Base-by-base conservation (phyloP, 2,797 vertebrate species). In the Echiichthys vipera region DNA sequence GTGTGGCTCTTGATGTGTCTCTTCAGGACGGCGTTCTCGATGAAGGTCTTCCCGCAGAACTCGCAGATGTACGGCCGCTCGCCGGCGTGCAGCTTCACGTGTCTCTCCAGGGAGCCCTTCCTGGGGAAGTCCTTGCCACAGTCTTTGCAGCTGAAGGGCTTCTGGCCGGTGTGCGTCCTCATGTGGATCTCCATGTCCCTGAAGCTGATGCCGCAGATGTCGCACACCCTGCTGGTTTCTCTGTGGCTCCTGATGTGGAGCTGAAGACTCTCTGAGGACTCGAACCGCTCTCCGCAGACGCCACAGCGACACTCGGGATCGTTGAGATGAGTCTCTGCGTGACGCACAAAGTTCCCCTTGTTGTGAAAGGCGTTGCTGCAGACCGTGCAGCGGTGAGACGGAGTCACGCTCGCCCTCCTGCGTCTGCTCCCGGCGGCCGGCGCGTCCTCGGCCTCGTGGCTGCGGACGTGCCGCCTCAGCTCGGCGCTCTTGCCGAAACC, bases 41-140 rank as follows among this genome's bases (percentile, higher is more conserved):
- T 45, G 39, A 92, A 93, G 0, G 89, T 90, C 57, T 91, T 91
- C 3, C 89, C 90, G 1, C 91, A 93, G 63, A 92, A 89, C 67
- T 91, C 90, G 0, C 91, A 93, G 56, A 92, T 90, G 42, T 66
- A 92, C 0, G 90, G 89, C 27, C 86, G 34, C 42, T 90, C 87
- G 0, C 81, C 89, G 0, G 80, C 81, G 5, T 91, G 90, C 36
- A 90, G 54, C 81, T 84, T 84, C 66, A 74, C 25, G 63, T 92
- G 90, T 18, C 89, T 56, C 77, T 90, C 86, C 50, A 90, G 71
- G 0, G 88, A 86, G 11, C 86, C 81, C 47, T 89, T 90, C 30
- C 91, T 65, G 47, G 91, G 84, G 40, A 92, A 93, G 61, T 85
- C 77, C n/a, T 92, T 91, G 3, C 86, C 85, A 0, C 90, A 92